phyloP scores from a whole-genome alignment of 2,888 invertebrate species.

The Rotaria sp. region DNA sequence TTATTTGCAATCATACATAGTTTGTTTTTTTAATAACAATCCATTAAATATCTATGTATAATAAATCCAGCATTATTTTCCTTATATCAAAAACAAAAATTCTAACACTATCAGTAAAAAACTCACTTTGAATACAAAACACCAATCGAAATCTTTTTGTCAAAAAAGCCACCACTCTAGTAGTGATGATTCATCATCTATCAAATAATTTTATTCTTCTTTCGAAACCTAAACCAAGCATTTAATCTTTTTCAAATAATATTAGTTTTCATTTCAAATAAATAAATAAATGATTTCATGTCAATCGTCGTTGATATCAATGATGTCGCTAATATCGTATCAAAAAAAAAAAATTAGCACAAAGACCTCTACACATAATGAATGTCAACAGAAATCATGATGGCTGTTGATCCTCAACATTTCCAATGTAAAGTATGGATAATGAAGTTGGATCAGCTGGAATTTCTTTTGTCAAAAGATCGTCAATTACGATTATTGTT shows the following conservation, averaged over 20 bases:
- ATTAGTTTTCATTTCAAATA: not conserved
- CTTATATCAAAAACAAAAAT: too few species aligned
- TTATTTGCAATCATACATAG: too few species aligned
- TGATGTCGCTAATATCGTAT: not conserved
- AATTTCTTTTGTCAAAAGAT: slow-evolving; percentile 19
- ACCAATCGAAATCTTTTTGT: too few species aligned
- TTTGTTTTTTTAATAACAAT: too few species aligned
- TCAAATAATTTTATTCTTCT: not conserved
- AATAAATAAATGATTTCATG: not conserved
- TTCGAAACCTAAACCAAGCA: not conserved
- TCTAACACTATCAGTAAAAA: too few species aligned
- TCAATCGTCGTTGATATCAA: too few species aligned
- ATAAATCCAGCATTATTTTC: too few species aligned
- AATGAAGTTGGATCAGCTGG: slow-evolving; percentile 18
- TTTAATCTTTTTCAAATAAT: not conserved
- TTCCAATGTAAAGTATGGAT: not conserved
- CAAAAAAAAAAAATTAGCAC: not conserved
- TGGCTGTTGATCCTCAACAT: slow-evolving; percentile 3
- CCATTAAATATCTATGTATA: too few species aligned
- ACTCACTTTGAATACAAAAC: too few species aligned
- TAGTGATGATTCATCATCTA: not conserved
- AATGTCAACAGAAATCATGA: not conserved
- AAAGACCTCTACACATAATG: slow-evolving; percentile 3
- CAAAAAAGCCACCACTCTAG: not conserved
- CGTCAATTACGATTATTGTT: not conserved